Evolutionary conservation across 2,113 vertebrate species (phyloP).

Genomic region (Gallinago media): DNA sequence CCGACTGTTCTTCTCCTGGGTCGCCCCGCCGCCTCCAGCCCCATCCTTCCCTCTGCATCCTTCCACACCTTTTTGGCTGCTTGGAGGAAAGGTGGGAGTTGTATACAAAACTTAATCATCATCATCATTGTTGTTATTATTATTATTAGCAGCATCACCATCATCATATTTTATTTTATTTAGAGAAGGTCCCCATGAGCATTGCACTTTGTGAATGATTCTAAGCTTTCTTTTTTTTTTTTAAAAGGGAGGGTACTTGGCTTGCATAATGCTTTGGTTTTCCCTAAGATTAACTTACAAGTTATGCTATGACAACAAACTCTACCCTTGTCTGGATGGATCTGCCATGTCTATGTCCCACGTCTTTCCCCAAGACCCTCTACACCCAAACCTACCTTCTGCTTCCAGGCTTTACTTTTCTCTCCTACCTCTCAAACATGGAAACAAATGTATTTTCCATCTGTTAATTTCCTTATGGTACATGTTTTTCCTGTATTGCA

Average conservation of each 20-base stretch:
- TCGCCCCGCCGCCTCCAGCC: not conserved
- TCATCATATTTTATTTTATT: not conserved
- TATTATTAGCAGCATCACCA: too few species aligned
- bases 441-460: not conserved
- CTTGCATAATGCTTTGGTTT: not conserved
- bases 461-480: not conserved
- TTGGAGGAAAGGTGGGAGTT: not conserved
- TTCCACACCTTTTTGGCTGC: not conserved
- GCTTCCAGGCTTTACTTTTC: not conserved
- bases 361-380: not conserved
- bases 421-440: not conserved
- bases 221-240: not conserved
- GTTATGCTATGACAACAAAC: rapidly evolving
- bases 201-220: not conserved
- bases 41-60: not conserved
- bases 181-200: not conserved
- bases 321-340: not conserved
- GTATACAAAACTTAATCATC: not conserved
- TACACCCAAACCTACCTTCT: not conserved
- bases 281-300: not conserved
- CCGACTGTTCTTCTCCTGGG: constrained; percentile 51
- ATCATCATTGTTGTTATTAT: not conserved
- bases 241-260: not conserved
- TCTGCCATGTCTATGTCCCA: constrained; percentile 15
- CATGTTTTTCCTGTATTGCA: not conserved